Percentiles rank a stretch among this genome's conserved stretches.
Conservation (phyloP, 2,888 invertebrate genomes). For the Malthinus seriepunctatus region DNA sequence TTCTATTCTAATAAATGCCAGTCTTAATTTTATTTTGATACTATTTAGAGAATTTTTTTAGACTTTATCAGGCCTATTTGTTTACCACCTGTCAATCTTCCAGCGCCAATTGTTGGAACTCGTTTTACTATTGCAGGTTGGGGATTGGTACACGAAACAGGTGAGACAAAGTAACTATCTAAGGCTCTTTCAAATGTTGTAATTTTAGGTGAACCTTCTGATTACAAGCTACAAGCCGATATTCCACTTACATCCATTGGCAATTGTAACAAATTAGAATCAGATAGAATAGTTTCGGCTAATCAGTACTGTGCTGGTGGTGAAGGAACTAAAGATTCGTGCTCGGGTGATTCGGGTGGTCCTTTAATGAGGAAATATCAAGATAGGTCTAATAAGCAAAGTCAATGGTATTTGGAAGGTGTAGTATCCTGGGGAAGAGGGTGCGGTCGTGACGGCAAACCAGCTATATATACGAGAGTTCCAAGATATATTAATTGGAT, state of each 20-base stretch:
- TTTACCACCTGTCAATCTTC: not conserved
- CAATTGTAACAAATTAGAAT: not conserved
- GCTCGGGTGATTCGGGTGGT: conserved; percentile 74
- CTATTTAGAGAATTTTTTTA: not conserved
- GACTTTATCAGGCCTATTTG: conserved; percentile 16
- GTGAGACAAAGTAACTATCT: not conserved
- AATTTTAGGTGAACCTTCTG: conserved; percentile 15
- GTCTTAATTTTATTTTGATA: too few species aligned
- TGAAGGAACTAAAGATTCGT: conserved; percentile 65
- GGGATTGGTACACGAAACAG: conserved; percentile 4
- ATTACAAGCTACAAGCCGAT: conserved; percentile 27
- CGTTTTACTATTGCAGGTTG: conserved; percentile 4
- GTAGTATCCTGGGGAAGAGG: conserved; percentile 90
- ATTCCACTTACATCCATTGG: conserved; percentile 58
- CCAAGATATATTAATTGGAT: conserved; percentile 85
- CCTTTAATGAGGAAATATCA: conserved; percentile 63
- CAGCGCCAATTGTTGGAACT: not conserved
- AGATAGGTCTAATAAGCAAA: not conserved
- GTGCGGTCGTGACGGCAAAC: conserved; percentile 81
- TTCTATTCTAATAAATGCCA: too few species aligned
- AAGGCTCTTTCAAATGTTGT: conserved; percentile 16
- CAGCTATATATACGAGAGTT: conserved; percentile 83
- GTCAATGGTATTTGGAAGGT: conserved; percentile 53
- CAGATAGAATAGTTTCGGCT: not conserved
- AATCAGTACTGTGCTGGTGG: conserved; percentile 71